Evolutionary conservation across 2,797 vertebrate species (phyloP), one percentile per base, ranked within the genome.

Genomic region (Macroramphosus scolopax): DNA sequence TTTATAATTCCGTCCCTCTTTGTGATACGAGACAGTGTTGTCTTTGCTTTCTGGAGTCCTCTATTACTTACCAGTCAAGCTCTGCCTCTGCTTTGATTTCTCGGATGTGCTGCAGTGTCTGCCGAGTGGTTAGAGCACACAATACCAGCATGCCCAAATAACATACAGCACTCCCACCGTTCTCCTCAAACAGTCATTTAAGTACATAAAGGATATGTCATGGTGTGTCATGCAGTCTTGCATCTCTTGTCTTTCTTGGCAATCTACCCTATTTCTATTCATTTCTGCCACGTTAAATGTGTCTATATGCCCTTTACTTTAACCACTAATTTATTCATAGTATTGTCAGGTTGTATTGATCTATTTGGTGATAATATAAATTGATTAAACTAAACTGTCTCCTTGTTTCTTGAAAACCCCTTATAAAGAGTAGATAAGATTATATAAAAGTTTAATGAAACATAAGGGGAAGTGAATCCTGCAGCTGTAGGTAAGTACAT

Each of bases 381-480:
- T 50, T 12, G 68, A 55, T 61, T 13, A 48, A 61, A 30, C 17
- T 58, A 51, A 57, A 67, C 59, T 48, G 17, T 48, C 33, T 40
- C 32, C 62, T 46, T 74, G 37, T 75, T 68, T 28, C 3, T 29
- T 29, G 28, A 15, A 25, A 29, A 30, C 17, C 28, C 9, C 12
- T 26, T 11, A 24, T 14, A 24, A 39, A 13, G 20, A 31, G 28
- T 26, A 7, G 11, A 74, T 78, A 68, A 55, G 60, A 72, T 75
- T 33, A 60, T 35, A 75, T 78, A 30, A 80, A 82, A 81, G 25
- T 81, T 86, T 83, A 74, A 85, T 80, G 72, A 78, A 73, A 61
- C 76, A 72, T 69, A 26, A 11, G 57, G 81, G 58, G 76, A 84
- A 81, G 69, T 81, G 56, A 77, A 70, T 80, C 76, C 82, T 35